Evolutionary conservation across 92 coral and sea anemone species (phyloP).

Genomic region (Siderastrea siderea): DNA sequence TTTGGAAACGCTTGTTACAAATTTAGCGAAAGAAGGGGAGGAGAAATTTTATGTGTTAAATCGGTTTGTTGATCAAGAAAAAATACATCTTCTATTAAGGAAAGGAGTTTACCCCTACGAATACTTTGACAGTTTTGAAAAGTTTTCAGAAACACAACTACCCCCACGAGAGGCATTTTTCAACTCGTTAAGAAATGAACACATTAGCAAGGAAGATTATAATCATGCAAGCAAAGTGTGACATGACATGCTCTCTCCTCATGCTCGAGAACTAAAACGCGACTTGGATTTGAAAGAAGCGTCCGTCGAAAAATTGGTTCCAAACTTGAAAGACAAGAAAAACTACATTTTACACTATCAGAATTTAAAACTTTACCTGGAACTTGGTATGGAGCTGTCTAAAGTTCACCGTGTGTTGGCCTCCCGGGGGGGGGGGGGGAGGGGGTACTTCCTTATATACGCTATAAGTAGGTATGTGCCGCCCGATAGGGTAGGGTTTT

Average conservation of each 20-base stretch:
- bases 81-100: too few relatives aligned
- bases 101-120: too few relatives aligned
- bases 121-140: neutral
- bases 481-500: too few relatives aligned
- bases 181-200: neutral
- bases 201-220: neutral
- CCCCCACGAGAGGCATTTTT: neutral
- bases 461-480: too few relatives aligned
- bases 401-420: neutral
- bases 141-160: neutral
- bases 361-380: constrained; percentile 39
- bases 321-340: constrained; percentile 41
- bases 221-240: neutral
- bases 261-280: constrained; percentile 31
- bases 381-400: neutral
- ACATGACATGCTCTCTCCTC: constrained; percentile 61
- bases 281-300: constrained; percentile 3
- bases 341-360: constrained; percentile 32
- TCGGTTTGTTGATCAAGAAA: neutral
- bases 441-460: too few relatives aligned
- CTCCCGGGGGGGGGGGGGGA: too few relatives aligned
- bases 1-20: constrained; percentile 39
- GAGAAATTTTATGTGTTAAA: neutral
- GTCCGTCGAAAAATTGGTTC: constrained; percentile 37
- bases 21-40: constrained; percentile 32